Base-by-base conservation (phyloP, 2,888 invertebrate species). In the Mantis religiosa region DNA sequence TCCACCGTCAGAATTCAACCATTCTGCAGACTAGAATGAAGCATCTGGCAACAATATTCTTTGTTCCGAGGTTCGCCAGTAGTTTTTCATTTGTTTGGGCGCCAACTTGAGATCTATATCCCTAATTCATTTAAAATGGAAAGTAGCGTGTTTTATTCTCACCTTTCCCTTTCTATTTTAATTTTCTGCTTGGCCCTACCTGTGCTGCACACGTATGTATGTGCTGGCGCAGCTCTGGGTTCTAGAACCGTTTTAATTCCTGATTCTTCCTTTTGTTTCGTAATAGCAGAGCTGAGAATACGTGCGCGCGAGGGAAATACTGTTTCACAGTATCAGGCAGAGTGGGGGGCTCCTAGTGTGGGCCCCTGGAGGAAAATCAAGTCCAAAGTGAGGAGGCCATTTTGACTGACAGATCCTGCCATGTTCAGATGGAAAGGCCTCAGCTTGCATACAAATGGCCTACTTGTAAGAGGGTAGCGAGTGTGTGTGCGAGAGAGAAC, bases 381-480 rank as follows among this genome's bases (percentile, higher is more conserved):
- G 91, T 90, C 91, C 90, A 90, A 91, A 91, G 91, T 91, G 91
- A 92, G 92, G 92, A 92, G 93, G 83, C 93, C 93, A 93, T 93
- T 93, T 91, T 93, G 93, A 93, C 92, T 93, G 93, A 93, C 93
- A 93, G 93, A 93, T 93, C 93, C 93, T 92, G 93, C 92, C 93
- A 92, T 92, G 93, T 92, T 92, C 92, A 93, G 93, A 93, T 92
- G 93, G 93, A 93, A 90, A 93, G 92, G 92, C 92, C 92, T 92
- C 91, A 92, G 92, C 92, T 92, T 93, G 93, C 93, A 93, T 93
- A 93, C 92, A 92, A 93, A 93, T 93, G 92, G 93, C 93, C 93
- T 93, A 93, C 92, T 93, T 93, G 90, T 71, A 71, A 71, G 54
- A 71, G 54, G 54, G 54, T 71, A 71, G 54, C 54, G 54, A 71